These are phyloP conservation scores for Latrodectus elegans DNA, from an alignment of 2,888 invertebrate genomes.

Conservation along the genomic window DNA sequence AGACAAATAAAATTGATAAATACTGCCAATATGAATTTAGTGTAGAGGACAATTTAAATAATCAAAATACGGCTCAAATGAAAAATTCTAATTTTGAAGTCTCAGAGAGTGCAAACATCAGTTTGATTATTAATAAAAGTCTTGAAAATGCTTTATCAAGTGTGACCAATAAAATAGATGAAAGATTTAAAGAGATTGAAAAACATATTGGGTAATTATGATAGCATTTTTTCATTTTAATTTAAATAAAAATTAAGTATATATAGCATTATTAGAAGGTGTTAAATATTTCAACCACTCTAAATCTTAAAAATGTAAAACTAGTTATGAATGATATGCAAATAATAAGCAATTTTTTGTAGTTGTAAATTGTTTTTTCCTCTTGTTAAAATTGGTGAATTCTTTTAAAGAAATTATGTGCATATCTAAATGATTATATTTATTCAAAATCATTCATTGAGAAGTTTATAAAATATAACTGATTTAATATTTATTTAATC, in stretches of 20 bases:
- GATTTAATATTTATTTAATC: no score
- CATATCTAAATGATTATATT: no score
- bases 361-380: not conserved
- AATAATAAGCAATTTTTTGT: not conserved
- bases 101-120: conserved; percentile 2
- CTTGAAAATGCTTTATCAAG: conserved; percentile 30
- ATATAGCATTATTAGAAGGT: not conserved
- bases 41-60: not conserved
- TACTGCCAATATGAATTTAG: conserved; percentile 45
- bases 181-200: conserved; percentile 54
- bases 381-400: not conserved
- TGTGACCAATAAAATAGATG: conserved; percentile 33
- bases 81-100: not conserved
- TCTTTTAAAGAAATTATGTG: no score
- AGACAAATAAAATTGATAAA: not conserved
- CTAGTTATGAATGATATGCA: not conserved
- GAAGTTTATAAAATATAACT: no score
- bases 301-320: no score
- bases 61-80: not conserved
- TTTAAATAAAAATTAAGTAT: not conserved
- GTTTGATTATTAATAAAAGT: conserved; percentile 24
- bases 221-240: not conserved
- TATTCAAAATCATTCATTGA: no score
- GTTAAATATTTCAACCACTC: no score
- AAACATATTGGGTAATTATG: conserved; percentile 39